Percentiles rank a stretch among this genome's conserved stretches.
Evolutionary conservation across 2,113 vertebrate genomes (phyloP).

Genomic region (Pachycephala philippinensis): DNA sequence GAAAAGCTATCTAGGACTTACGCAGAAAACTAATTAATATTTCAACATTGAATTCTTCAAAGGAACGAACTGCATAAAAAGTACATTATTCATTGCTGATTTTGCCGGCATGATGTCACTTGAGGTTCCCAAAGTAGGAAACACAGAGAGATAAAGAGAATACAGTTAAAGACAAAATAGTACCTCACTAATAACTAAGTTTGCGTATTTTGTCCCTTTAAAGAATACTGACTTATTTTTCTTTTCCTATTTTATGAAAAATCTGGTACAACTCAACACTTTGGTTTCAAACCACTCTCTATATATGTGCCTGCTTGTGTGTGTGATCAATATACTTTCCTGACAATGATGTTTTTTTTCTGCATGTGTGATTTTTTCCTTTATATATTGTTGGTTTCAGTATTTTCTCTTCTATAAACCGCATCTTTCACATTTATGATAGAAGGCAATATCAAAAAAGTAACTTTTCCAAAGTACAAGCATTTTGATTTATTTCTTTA

Average conservation of each 20-base stretch:
- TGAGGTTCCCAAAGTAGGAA: background rate
- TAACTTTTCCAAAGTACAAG: background rate
- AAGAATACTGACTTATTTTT: background rate
- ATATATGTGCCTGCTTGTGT: background rate
- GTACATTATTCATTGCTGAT: background rate
- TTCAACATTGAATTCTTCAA: constrained; percentile 4
- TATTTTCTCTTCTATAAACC: background rate
- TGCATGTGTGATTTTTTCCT: background rate
- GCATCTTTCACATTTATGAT: background rate
- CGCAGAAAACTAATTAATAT: constrained; percentile 17
- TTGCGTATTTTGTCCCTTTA: background rate
- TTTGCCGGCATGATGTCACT: background rate
- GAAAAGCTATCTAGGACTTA: background rate
- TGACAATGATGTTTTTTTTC: background rate
- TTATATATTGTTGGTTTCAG: background rate
- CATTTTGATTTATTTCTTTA: background rate
- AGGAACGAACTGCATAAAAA: background rate
- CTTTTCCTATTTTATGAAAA: background rate
- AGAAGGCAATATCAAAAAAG: background rate
- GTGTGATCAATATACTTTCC: background rate
- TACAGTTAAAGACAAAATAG: background rate
- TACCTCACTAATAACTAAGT: accelerated
- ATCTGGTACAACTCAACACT: background rate
- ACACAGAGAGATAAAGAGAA: background rate
- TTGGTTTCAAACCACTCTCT: background rate